phyloP scores from a whole-genome alignment of 2,888 invertebrate species.

The Diadegma fenestrale region DNA sequence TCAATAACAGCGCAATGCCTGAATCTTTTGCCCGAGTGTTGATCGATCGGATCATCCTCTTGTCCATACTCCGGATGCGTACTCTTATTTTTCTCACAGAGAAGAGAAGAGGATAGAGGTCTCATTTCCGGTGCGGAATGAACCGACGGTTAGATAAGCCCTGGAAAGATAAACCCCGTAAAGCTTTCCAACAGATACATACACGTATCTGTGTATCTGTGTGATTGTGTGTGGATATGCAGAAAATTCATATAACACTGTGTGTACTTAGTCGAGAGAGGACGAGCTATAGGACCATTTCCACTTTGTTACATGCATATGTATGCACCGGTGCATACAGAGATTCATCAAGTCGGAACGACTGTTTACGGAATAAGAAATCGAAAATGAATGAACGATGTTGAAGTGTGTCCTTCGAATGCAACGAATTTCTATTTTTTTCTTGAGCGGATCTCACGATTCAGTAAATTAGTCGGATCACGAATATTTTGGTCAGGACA shows the following conservation, averaged over 20 bases:
- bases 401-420: no score
- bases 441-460: no score
- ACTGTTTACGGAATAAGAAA: neutral
- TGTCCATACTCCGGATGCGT: neutral
- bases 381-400: neutral
- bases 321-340: neutral
- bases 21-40: conserved; percentile 28
- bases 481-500: no score
- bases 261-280: neutral
- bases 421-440: no score
- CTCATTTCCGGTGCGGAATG: conserved; percentile 71
- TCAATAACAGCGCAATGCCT: conserved; percentile 31
- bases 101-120: conserved; percentile 46
- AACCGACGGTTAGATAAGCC: conserved; percentile 62
- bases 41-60: conserved; percentile 49
- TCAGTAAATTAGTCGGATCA: no score
- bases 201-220: neutral
- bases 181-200: neutral
- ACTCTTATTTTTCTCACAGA: conserved; percentile 23
- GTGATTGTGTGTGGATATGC: neutral
- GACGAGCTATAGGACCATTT: conserved; percentile 9
- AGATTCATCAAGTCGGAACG: neutral
- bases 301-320: neutral
- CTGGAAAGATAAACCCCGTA: conserved; percentile 19
- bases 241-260: neutral